Percentiles rank a stretch among this genome's conserved stretches.
These are phyloP conservation scores for Lethocerus indicus DNA, from an alignment of 1,140 invertebrate genomes.

Conservation along the genomic window DNA sequence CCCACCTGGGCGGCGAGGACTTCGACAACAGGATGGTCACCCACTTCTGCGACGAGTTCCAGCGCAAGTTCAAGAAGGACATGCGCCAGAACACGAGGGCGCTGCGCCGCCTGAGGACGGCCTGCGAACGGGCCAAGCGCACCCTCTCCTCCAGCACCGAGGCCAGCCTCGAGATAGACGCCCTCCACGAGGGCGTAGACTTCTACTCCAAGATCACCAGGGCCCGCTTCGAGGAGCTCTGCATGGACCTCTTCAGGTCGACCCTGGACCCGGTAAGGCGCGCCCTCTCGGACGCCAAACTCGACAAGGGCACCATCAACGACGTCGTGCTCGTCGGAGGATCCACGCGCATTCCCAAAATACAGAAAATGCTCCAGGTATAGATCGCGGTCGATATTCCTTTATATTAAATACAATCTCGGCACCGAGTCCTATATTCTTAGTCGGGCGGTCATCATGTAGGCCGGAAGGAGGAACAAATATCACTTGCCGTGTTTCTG, in stretches of 20 bases:
- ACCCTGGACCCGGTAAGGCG: constrained; percentile 36
- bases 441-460: background rate
- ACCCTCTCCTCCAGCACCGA: constrained; percentile 58
- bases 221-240: constrained; percentile 67
- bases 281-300: constrained; percentile 45
- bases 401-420: background rate
- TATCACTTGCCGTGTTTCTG: background rate
- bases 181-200: constrained; percentile 49
- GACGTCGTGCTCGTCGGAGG: constrained; percentile 56
- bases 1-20: constrained; percentile 64
- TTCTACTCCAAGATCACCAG: constrained; percentile 54
- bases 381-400: background rate
- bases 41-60: constrained; percentile 42
- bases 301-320: constrained; percentile 44
- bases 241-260: constrained; percentile 52
- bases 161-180: constrained; percentile 51
- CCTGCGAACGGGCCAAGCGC: constrained; percentile 61
- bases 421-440: background rate
- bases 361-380: constrained; percentile 28
- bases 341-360: constrained; percentile 41
- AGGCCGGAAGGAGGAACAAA: background rate
- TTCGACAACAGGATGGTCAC: constrained; percentile 70
- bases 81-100: constrained; percentile 27
- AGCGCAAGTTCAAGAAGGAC: constrained; percentile 31
- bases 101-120: constrained; percentile 31